Base-by-base conservation (phyloP, 2,113 vertebrate species). In the Sula dactylatra region DNA sequence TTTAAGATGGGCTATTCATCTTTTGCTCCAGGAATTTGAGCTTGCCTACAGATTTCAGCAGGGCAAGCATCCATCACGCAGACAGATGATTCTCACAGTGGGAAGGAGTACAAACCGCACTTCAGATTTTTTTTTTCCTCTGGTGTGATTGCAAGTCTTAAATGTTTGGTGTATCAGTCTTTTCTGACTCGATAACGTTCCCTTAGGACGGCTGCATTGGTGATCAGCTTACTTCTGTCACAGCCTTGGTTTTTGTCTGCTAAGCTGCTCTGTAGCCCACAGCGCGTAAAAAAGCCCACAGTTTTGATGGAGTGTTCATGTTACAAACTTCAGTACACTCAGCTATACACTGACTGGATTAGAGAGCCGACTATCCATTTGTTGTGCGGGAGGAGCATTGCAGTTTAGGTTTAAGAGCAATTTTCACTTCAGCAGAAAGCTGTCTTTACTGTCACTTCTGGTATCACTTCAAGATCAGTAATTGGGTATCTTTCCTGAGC, bases 61-160 rank as follows among this genome's bases (percentile, higher is more conserved):
- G 56, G 38, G 52, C 16, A 27, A 62, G 14, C 17, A n/a, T 81
- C 19, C 1, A 0, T 26, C 34, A 44, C 0, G 0, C 52, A 2
- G 67, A 20, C 6, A 38, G 32, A 9, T 82, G 67, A 66, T 62
- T 70, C 10, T 79, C 12, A 11, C 8, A 20, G 42, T 15, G 36
- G 42, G n/a, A 92, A 62, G 24, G 17, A 82, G 9, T n/a, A 59
- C 24, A 71, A 47, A 25, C 15, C 42, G 9, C 31, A 22, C 22
- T 79, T 62, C 3, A 27, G 29, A 10, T 69, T 52, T 79, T 69
- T 45, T 45, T 45, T 47, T 44, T 47, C 36, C 31, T 74, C 14
- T 64, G 6, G 10, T 82, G 11, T 45, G 27, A 50, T 16, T 66
- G 26, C 70, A 38, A 58, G 5, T 64, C 89, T 76, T 82, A 76